Base-by-base conservation (phyloP, 2,797 vertebrate genomes). In the Arctocebus calabarensis region DNA sequence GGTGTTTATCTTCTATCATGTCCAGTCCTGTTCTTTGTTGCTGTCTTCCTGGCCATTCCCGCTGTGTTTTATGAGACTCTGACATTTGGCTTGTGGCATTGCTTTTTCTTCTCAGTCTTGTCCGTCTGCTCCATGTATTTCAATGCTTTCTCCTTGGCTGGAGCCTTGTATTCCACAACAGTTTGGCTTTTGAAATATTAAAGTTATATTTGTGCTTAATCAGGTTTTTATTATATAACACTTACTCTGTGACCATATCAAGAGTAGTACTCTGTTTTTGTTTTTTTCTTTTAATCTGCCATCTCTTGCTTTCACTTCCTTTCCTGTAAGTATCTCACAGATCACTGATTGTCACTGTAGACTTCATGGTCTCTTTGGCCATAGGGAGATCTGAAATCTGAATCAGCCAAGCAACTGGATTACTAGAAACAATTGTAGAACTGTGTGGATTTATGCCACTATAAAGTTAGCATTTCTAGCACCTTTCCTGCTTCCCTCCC, bases 141-240 rank as follows among this genome's bases (percentile, higher is more conserved):
- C 11, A 29, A 79, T 22, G 29, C 27, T 25, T 6, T 81, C 32
- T 90, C 68, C 61, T 90, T n/a, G 83, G 16, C 78, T 61, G 7
- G 62, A 40, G 57, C 13, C 22, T 74, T 74, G 37, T 19, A 2
- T 94, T 88, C 37, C 37, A 93, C 73, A 86, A 29, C 17, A 75
- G 13, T 62, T 64, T 57, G 32, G 4, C 62, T 88, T 82, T 87
- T 88, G 83, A 93, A 81, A 84, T 91, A 66, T 13, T 94, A 57
- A 68, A 61, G 43, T 81, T 20, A 3, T 40, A 75, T 94, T 95
- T 93, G 52, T 82, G 55, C 40, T 70, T 75, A 55, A 9, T 94
- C 64, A 40, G 23, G n/a, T 40, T 90, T 95, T 93, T 55, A 59
- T 34, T 75, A 25, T 68, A 2, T 43, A 87, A 32, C 45, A 48